Conservation (phyloP, 2,113 vertebrate genomes). For the Narcine bancroftii region DNA sequence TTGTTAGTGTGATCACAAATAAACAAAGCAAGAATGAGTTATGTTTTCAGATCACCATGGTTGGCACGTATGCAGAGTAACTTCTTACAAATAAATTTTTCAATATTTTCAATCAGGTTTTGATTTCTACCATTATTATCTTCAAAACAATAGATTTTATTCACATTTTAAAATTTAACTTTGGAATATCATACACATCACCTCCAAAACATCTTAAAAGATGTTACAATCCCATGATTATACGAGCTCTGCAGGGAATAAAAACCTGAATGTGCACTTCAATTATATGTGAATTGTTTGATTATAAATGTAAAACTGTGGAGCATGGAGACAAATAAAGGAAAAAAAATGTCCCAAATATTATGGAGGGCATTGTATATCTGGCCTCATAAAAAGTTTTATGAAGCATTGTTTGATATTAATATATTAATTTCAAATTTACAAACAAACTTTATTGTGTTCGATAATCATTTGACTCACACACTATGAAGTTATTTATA, state of each 20-base stretch:
- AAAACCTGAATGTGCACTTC: too few species aligned
- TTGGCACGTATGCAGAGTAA: not conserved
- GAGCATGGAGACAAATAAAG: not conserved
- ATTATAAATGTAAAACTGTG: too few species aligned
- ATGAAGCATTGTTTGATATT: not conserved
- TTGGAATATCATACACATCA: not conserved
- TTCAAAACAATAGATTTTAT: not conserved
- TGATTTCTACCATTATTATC: not conserved
- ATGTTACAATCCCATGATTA: not conserved
- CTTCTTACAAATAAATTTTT: not conserved
- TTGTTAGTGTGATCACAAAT: not conserved
- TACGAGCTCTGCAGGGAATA: not conserved
- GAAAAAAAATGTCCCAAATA: not conserved
- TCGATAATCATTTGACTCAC: not conserved
- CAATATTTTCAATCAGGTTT: not conserved
- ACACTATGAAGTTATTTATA: not conserved
- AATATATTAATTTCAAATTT: slow-evolving; percentile 12
- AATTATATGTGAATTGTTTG: too few species aligned
- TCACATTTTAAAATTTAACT: not conserved
- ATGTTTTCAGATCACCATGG: not conserved
- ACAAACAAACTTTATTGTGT: not conserved
- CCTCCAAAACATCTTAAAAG: not conserved
- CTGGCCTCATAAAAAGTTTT: not conserved
- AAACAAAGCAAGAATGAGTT: not conserved
- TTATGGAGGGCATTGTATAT: too few species aligned